phyloP scores from a whole-genome alignment of 2,113 vertebrate genomes.

The Indicator maculatus region DNA sequence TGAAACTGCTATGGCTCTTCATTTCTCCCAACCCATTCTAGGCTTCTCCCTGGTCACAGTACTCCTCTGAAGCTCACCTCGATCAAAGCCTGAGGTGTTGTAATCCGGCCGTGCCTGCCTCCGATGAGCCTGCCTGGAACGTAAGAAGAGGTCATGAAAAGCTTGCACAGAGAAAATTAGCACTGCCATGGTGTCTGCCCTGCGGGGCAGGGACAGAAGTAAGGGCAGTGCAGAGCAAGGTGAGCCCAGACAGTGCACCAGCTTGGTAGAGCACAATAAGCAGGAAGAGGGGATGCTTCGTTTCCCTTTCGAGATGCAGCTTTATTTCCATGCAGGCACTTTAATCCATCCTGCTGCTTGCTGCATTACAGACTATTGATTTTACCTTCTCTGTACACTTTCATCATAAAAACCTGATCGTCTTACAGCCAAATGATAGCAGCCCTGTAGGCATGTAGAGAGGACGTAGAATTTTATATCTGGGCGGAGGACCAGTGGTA shows the following conservation, averaged over 20 bases:
- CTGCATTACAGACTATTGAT: background rate
- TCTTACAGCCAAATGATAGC: background rate
- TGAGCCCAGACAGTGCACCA: background rate
- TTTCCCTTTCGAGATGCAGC: background rate
- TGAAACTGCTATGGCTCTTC: background rate
- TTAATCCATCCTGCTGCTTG: background rate
- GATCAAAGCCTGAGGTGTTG: constrained; percentile 52
- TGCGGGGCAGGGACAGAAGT: background rate
- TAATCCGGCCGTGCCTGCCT: constrained; percentile 52
- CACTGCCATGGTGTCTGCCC: background rate
- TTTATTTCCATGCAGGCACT: background rate
- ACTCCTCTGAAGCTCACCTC: constrained; percentile 54
- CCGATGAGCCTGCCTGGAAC: constrained; percentile 33
- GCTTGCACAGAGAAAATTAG: background rate
- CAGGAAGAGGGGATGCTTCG: background rate
- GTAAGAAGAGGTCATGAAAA: background rate
- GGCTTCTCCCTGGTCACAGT: background rate
- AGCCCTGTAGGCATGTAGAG: background rate
- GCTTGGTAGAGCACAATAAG: background rate
- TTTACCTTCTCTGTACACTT: background rate
- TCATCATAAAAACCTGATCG: background rate
- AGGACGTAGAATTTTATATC: background rate
- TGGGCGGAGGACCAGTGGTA: background rate
- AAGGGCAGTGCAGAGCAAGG: background rate
- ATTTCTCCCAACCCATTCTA: background rate